phyloP scores from a whole-genome alignment of 2,113 vertebrate genomes.

The Triplophysa siluroides region DNA sequence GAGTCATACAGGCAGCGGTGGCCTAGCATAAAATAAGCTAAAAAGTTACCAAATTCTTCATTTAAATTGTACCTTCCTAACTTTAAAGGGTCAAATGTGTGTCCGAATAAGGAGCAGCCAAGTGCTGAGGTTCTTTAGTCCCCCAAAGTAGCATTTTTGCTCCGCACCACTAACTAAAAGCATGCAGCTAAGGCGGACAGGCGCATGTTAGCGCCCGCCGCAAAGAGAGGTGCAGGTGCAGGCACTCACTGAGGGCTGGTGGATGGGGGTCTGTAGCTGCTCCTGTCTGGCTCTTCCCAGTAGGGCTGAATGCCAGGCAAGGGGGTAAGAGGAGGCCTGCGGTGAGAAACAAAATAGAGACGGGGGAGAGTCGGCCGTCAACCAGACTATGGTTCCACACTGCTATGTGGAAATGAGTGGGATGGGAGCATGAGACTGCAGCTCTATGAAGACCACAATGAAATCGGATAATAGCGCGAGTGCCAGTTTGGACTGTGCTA shows the following conservation, averaged over 20 bases:
- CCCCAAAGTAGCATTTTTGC: conserved; percentile 25
- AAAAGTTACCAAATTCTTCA: conserved; percentile 31
- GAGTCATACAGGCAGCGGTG: conserved; percentile 24
- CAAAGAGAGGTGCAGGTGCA: conserved; percentile 67
- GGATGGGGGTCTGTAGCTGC: conserved; percentile 80
- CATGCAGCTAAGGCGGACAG: conserved; percentile 76
- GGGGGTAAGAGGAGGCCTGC: conserved; percentile 85
- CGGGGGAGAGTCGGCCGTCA: conserved; percentile 62
- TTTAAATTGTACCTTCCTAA: conserved; percentile 17
- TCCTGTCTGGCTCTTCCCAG: conserved; percentile 81
- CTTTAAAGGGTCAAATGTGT: neutral
- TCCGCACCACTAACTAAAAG: conserved; percentile 56
- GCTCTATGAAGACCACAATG: conserved; percentile 43
- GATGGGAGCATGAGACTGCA: conserved; percentile 49
- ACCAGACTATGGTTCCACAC: conserved; percentile 59
- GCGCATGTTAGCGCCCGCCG: conserved; percentile 35
- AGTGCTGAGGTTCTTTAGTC: conserved; percentile 19
- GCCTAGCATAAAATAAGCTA: conserved; percentile 8
- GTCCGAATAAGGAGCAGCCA: conserved; percentile 47
- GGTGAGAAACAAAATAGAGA: conserved; percentile 80
- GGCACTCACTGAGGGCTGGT: conserved; percentile 83
- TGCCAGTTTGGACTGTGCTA: conserved; percentile 29
- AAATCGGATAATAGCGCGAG: conserved; percentile 32
- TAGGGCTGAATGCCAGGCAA: conserved; percentile 84
- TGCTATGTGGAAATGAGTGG: conserved; percentile 62